Evolutionary conservation across 2,797 vertebrate genomes (phyloP), one percentile per base, ranked within the genome.

Genomic region (Limnodromus scolopaceus): DNA sequence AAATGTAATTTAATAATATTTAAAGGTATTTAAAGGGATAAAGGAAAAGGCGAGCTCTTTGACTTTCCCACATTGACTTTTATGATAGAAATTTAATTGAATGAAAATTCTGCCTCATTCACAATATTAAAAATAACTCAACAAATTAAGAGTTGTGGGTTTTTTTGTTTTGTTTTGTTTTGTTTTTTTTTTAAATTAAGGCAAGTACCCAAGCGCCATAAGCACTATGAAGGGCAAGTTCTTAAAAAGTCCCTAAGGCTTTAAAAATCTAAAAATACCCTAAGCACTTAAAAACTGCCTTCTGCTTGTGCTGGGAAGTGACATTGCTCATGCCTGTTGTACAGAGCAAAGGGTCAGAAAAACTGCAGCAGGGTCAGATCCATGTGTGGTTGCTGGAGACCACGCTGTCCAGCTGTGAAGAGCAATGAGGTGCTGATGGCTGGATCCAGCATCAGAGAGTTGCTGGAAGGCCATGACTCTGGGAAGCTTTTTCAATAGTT

Each of bases 291-390:
- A 61, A 84, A 89, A 36, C 17, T 16, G 11, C 12, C 16, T 57
- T 39, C 30, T 75, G 16, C 30, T 43, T 61, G 14, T 74, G 27
- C 12, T 36, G 36, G 32, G 17, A 70, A 82, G 11, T 66, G 25
- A 32, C n/a, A 17, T 14, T 75, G 48, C 22, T 19, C 18, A 34
- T 0, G 0, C 10, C 25, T 1, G 0, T 11, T 39, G 23, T 43
- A 32, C 49, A 76, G 17, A 68, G 9, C 10, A 4, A 66, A 83
- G n/a, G 6, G 43, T 43, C 4, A 43, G 43, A 43, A 43, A 43
- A 43, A 24, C 28, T 74, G 46, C 38, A 74, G 51, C 58, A 61
- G 41, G 16, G 46, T 27, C 38, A 63, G 41, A 27, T 4, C 6
- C 1, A 9, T 12, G 11, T 8, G 17, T 20, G 13, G 9, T 17